phyloP scores from a whole-genome alignment of 2,888 invertebrate species.

The Drosophila formosana region DNA sequence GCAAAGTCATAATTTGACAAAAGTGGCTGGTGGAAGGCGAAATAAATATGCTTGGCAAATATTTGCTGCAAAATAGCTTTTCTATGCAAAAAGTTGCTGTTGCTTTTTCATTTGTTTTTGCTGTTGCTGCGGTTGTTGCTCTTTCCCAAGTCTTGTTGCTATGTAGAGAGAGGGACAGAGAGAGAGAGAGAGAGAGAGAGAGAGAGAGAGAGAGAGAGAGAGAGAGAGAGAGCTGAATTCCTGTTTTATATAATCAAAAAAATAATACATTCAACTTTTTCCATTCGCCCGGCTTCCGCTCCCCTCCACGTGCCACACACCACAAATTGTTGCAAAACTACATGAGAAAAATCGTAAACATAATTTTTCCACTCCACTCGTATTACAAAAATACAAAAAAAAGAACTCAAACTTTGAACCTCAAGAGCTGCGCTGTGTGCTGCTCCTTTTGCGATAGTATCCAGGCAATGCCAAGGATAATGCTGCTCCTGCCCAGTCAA shows the following conservation, averaged over 20 bases:
- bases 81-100: constrained; percentile 59
- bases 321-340: constrained; percentile 32
- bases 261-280: constrained; percentile 64
- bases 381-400: constrained; percentile 10
- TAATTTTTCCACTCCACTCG: constrained; percentile 40
- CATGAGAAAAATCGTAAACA: constrained; percentile 54
- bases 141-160: constrained; percentile 39
- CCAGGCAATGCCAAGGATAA: constrained; percentile 8
- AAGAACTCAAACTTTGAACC: constrained; percentile 11
- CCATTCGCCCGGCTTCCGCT: constrained; percentile 38
- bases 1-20: constrained; percentile 75
- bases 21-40: constrained; percentile 63
- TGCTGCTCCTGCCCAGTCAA: not conserved
- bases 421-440: not conserved
- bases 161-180: constrained; percentile 19
- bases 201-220: not conserved
- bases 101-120: constrained; percentile 35
- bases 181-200: not conserved
- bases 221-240: constrained; percentile 11
- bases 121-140: constrained; percentile 16
- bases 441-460: constrained; percentile 4
- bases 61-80: constrained; percentile 68
- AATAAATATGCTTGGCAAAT: constrained; percentile 73
- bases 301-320: not conserved
- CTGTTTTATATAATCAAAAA: constrained; percentile 58